These are phyloP conservation scores for Eulemur mongoz DNA, from an alignment of 2,797 vertebrate genomes.

Conservation along the genomic window DNA sequence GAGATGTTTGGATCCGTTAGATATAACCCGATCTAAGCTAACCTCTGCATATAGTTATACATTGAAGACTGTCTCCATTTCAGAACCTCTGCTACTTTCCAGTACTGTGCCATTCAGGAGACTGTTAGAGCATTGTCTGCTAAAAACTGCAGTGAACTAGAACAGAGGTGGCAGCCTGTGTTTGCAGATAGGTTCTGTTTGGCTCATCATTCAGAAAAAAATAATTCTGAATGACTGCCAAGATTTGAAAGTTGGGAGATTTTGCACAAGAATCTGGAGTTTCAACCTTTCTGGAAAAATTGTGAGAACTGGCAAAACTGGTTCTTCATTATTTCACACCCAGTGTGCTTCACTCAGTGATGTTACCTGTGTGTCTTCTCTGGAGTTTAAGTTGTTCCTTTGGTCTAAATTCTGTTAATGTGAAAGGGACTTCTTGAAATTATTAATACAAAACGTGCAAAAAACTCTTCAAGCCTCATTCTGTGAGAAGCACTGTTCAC, in stretches of 20 bases:
- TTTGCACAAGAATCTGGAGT: not conserved
- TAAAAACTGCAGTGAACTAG: not conserved
- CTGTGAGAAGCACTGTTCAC: not conserved
- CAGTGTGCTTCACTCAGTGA: not conserved
- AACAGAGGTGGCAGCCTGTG: not conserved
- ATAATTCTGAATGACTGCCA: constrained; percentile 46
- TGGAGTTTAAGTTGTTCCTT: not conserved
- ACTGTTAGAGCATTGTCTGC: not conserved
- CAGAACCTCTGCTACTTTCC: not conserved
- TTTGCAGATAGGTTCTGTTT: constrained; percentile 49
- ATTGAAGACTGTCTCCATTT: not conserved
- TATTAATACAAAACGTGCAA: not conserved
- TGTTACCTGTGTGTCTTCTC: not conserved
- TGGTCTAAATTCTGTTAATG: constrained; percentile 19
- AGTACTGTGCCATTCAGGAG: not conserved
- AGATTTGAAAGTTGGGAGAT: constrained; percentile 13
- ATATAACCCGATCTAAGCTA: not conserved
- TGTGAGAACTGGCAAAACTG: not conserved
- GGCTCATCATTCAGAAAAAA: constrained; percentile 38
- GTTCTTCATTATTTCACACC: not conserved
- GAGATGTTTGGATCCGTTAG: not conserved
- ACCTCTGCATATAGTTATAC: not conserved
- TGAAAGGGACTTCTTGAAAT: not conserved
- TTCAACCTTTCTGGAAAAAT: constrained; percentile 35
- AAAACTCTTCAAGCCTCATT: not conserved